Evolutionary conservation across 30 jellyfish, hydroid and myxozoan species (phyloP), one percentile per base, ranked within the genome.

Genomic region (Catostylus mosaicus): DNA sequence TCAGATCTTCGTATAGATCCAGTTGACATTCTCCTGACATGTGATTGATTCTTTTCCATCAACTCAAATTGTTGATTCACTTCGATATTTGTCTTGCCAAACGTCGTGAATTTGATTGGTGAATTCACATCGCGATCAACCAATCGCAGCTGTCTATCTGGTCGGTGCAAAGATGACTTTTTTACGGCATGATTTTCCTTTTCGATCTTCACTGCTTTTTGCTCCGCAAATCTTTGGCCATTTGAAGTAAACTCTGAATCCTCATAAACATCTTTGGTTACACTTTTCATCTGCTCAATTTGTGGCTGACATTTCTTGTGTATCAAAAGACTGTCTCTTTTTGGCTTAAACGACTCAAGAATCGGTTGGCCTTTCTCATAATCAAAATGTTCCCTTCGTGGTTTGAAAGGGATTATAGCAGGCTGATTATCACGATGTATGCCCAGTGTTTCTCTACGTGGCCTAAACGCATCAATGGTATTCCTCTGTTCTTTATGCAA

Each of bases 291-390:
- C 37, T 35, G 77, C 63, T 82, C 92, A 16, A 51, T 1, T 19
- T 68, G 65, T 23, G 92, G 92, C 62, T 82, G 85, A 30, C 64
- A 27, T 67, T 82, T 82, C 72, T 61, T 82, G 59, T 82, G 92
- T 22, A 82, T 56, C 43, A 82, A 35, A 1, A 82, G 73, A 74
- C 92, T 82, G 78, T 82, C 92, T 70, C 92, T 51, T 30, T 70
- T 82, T 36, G 92, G 92, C 29, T 82, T 82, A 22, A 82, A 82
- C 0, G 92, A 82, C 63, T 82, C 92, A 23, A 82, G 92, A 33
- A 82, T 36, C 16, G 92, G 92, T 24, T 82, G 79, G 2, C 92
- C 92, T 29, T 36, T 82, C 46, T 68, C 76, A 3, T 10, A 32
- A 19, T 50, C 82, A 2, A 82, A 56, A 52, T 81, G 51, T 30